A percentile compares a stretch with the other conserved stretches of the same genome.
Conservation (phyloP, 2,888 invertebrate species). For the Mylabris sibirica region DNA sequence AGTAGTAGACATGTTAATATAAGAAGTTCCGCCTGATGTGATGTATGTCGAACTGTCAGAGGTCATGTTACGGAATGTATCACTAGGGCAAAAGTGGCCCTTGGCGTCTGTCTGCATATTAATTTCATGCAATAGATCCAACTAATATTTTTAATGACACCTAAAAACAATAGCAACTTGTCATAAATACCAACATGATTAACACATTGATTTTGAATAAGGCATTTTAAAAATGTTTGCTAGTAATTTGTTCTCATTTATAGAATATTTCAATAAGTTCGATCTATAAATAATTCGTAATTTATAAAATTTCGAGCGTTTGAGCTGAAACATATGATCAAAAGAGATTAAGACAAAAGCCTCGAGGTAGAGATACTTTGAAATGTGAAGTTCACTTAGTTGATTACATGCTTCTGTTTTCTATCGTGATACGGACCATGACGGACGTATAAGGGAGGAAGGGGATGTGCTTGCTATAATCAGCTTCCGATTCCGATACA, state of each 20-base stretch:
- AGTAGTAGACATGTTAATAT: conserved; percentile 18
- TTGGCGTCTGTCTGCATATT: conserved; percentile 46
- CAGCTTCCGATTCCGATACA: conserved; percentile 34
- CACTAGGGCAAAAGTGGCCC: conserved; percentile 30
- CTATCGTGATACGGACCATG: conserved; percentile 46
- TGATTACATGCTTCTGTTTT: conserved; percentile 50
- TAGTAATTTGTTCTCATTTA: too few species aligned
- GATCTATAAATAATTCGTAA: conserved; percentile 1
- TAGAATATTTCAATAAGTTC: neutral
- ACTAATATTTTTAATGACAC: conserved; percentile 36
- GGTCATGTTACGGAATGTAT: conserved; percentile 36
- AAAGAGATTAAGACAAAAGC: conserved; percentile 19
- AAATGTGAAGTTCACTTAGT: conserved; percentile 44
- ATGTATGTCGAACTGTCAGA: conserved; percentile 40
- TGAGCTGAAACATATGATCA: conserved; percentile 14
- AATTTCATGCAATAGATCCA: conserved; percentile 27
- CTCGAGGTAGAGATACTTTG: conserved; percentile 27
- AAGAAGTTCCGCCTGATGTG: conserved; percentile 30
- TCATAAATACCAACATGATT: conserved; percentile 16
- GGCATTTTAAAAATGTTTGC: neutral
- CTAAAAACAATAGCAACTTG: conserved; percentile 35
- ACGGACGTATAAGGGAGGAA: conserved; percentile 39
- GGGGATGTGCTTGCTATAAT: conserved; percentile 40
- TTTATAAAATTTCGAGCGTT: neutral
- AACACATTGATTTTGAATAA: conserved; percentile 9